A percentile compares a stretch with the other conserved stretches of the same genome.
Evolutionary conservation across 2,797 vertebrate species (phyloP).

Genomic region (Menidia menidia): DNA sequence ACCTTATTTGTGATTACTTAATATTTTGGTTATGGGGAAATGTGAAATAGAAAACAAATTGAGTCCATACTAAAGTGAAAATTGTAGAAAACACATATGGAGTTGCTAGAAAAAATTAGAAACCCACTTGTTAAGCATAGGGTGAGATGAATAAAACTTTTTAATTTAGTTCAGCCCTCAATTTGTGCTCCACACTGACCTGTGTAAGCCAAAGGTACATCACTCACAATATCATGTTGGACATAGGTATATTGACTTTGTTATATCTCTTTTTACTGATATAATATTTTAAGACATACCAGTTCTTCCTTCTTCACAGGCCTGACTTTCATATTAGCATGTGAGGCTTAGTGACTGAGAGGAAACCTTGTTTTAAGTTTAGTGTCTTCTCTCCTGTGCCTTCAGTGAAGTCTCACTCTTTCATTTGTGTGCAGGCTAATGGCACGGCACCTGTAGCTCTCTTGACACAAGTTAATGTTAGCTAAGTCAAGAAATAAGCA

Average conservation of each 20-base stretch:
- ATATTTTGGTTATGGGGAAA: constrained; percentile 16
- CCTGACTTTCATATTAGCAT: constrained; percentile 28
- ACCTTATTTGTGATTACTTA: constrained; percentile 7
- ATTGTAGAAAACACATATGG: not conserved
- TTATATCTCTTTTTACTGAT: constrained; percentile 5
- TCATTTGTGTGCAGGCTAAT: constrained; percentile 51
- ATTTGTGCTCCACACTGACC: constrained; percentile 34
- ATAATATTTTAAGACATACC: constrained; percentile 2
- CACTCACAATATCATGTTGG: constrained; percentile 20
- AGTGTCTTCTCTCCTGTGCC: constrained; percentile 79
- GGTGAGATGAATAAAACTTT: not conserved
- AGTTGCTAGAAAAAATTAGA: constrained; percentile 16
- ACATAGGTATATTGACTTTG: not conserved
- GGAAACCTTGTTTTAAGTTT: constrained; percentile 41
- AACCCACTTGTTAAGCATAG: constrained; percentile 5
- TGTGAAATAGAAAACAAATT: constrained; percentile 9
- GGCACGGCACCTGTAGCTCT: constrained; percentile 58
- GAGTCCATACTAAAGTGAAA: not conserved
- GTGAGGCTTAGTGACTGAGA: constrained; percentile 42
- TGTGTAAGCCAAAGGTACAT: constrained; percentile 46
- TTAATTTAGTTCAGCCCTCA: constrained; percentile 18
- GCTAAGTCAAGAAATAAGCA: constrained; percentile 59
- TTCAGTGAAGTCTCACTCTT: constrained; percentile 74
- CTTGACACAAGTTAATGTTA: constrained; percentile 56
- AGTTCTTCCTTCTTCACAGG: constrained; percentile 27